Evolutionary conservation across 2,888 invertebrate species (phyloP), one percentile per base, ranked within the genome.

Genomic region (Sesia apiformis): DNA sequence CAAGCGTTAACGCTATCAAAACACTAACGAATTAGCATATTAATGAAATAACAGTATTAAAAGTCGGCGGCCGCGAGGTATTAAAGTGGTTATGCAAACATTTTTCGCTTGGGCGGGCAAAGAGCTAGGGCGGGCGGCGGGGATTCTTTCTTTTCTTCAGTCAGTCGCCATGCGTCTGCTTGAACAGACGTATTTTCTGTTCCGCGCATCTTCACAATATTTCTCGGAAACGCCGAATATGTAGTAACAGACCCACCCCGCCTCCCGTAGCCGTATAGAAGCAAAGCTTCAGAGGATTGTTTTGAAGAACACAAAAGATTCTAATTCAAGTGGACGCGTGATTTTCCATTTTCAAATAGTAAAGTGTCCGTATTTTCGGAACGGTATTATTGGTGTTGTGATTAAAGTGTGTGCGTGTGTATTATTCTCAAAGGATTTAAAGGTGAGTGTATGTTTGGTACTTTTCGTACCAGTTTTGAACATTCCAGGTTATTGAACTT

Each of bases 61-160:
- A 73, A 73, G 63, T 71, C 61, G 57, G 54, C 61, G 57, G 54
- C 46, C 55, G 55, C 58, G 53, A 55, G 53, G 60, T 57, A 60
- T 63, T 59, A 60, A 65, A 65, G 63, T 67, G 65, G 66, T 69
- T 71, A 66, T 70, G 69, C 67, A 74, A 76, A 75, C 66, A 70
- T 70, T 69, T 75, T 74, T 72, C 67, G 67, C 72, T 81, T 78
- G 85, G 85, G 86, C 86, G 86, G 72, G 72, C 67, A 46, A 46
- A 46, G 46, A 49, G 38, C 40, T 52, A 23, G 40, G 54, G 54
- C 53, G 49, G 42, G 51, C 38, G 49, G 50, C 50, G 38, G 50
- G 51, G 41, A 8, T 23, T 5, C 8, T 46, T 5, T 46, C 23
- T 46, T 23, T 46, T 46, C 46, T 46, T 46, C 46, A 46, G 46